Evolutionary conservation across 2,797 vertebrate species (phyloP), one percentile per base, ranked within the genome.

Genomic region (Gymnopithys bicolor): DNA sequence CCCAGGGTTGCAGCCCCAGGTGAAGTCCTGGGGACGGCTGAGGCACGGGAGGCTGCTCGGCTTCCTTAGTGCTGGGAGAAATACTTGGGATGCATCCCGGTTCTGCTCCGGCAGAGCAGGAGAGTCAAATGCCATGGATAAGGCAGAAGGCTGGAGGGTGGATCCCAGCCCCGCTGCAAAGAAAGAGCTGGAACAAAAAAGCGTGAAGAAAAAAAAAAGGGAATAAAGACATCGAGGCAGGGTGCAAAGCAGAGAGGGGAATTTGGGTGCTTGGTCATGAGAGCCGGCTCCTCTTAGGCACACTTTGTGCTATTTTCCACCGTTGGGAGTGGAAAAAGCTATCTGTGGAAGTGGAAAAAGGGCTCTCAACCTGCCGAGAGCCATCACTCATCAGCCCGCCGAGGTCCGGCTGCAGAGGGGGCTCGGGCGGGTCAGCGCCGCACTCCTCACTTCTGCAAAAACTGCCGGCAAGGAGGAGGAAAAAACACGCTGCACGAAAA

Each of bases 331-430:
- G 96, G 96, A 95, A 96, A 95, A 84, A 92, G 84, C 89, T 63
- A 21, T 81, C 86, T 67, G 68, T 90, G 95, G 79, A 82, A 94
- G 84, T 55, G 95, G 96, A 96, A 96, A 96, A 92, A 87, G 49
- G 81, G 90, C 90, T 92, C 90, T 94, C n/a, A 96, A 96, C 84
- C 95, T 95, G 95, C 95, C 2, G 13, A 74, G 32, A 93, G 87
- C 74, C 46, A 13, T 95, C 96, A 96, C 78, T 96, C 96, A 95
- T 93, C 95, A 0, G 56, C 67, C 25, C 0, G 9, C 83, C 1
- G 10, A 73, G 91, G 59, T 74, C 30, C 62, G 0, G 2, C 78
- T 89, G 90, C 92, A 56, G 48, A 59, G 82, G 62, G 62, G 89
- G 63, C 67, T 88, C 66, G 58, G 5, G 71, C 5, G 5, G 78